Conservation (phyloP, 1,140 invertebrate genomes). For the Catajapyx aquilonaris region DNA sequence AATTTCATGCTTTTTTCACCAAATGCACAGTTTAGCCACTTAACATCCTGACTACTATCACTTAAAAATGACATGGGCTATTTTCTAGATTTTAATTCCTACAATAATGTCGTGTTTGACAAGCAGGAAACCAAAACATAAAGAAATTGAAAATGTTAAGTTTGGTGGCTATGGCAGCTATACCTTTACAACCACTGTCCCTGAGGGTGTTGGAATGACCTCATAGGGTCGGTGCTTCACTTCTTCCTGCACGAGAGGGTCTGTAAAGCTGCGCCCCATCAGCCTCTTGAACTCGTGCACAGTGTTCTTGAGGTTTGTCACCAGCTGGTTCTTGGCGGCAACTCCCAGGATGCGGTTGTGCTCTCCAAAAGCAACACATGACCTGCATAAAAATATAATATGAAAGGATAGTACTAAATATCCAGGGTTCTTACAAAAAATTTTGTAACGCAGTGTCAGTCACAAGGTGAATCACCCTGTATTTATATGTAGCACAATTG, state of each 20-base stretch:
- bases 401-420: slow-evolving; percentile 6
- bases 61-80: no score
- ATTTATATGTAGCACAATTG: background rate
- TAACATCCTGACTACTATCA: no score
- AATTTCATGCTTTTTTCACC: no score
- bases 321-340: slow-evolving; percentile 87
- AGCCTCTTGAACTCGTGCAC: slow-evolving; percentile 82
- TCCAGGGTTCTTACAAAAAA: no score
- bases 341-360: slow-evolving; percentile 85
- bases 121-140: no score
- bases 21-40: no score
- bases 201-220: slow-evolving; percentile 42
- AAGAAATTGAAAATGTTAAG: no score
- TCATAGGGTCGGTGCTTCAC: slow-evolving; percentile 51
- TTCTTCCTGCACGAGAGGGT: slow-evolving; percentile 68
- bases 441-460: background rate
- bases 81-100: no score
- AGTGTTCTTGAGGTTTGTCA: slow-evolving; percentile 95
- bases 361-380: slow-evolving; percentile 83
- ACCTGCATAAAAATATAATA: slow-evolving; percentile 44
- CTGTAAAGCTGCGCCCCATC: slow-evolving; percentile 64
- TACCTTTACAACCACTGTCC: slow-evolving; percentile 53
- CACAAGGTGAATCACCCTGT: background rate
- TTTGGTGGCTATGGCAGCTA: no score
- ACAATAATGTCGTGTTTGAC: no score